Percentiles rank a stretch among this genome's conserved stretches.
Evolutionary conservation across 92 coral and sea anemone genomes (phyloP).

Genomic region (Porites evermanni): DNA sequence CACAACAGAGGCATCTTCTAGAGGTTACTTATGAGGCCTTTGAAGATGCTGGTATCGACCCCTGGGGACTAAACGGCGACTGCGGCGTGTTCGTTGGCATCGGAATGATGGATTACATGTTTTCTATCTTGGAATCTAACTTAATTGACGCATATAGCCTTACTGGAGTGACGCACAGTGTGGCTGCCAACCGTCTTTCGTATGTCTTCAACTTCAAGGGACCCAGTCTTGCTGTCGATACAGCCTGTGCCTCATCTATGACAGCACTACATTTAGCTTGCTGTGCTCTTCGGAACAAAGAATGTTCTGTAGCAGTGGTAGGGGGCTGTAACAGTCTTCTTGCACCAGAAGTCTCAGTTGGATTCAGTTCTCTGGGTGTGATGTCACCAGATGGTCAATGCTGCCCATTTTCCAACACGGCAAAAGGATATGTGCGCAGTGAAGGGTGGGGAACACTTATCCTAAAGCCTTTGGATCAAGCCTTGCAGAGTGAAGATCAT

Average conservation of each 20-base stretch:
- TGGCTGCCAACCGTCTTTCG: conserved; percentile 48
- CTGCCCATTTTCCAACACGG: conserved; percentile 32
- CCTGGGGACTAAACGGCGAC: background rate
- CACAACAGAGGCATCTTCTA: conserved; percentile 59
- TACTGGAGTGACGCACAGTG: conserved; percentile 25
- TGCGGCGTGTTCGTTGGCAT: conserved; percentile 37
- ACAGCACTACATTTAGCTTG: conserved; percentile 47
- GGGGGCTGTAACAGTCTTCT: conserved; percentile 46
- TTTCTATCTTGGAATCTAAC: background rate
- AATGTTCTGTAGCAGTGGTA: conserved; percentile 47
- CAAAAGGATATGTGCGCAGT: conserved; percentile 43
- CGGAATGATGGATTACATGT: conserved; percentile 4
- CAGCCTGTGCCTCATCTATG: conserved; percentile 50
- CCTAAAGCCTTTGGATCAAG: conserved; percentile 43
- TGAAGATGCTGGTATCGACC: conserved; percentile 48
- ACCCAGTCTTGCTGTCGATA: conserved; percentile 41
- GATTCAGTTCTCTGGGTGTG: conserved; percentile 23
- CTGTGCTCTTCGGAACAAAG: conserved; percentile 14
- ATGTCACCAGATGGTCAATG: conserved; percentile 39
- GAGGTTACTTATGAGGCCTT: conserved; percentile 60
- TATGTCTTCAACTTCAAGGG: conserved; percentile 38
- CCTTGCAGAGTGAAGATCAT: conserved; percentile 29
- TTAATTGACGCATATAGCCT: conserved; percentile 34
- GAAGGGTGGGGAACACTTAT: conserved; percentile 45
- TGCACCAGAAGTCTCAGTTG: background rate